Percentiles rank a stretch among this genome's conserved stretches.
phyloP scores from a whole-genome alignment of 2,888 invertebrate genomes.

The Apodemia zela region DNA sequence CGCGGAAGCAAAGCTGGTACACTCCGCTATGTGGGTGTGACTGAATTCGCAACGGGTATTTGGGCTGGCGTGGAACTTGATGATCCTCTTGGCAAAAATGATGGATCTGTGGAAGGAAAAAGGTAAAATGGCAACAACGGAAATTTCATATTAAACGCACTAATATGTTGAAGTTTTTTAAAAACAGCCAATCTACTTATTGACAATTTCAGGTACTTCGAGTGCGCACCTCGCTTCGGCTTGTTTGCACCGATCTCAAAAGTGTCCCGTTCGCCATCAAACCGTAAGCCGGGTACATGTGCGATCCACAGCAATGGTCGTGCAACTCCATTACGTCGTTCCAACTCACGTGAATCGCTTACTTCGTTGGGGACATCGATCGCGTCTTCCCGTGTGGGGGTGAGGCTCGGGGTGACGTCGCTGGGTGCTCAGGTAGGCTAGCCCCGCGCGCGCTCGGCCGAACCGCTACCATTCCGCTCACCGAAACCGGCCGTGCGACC shows the following conservation, averaged over 20 bases:
- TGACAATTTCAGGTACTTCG: conserved; percentile 89
- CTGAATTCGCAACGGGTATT: conserved; percentile 94
- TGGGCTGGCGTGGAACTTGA: conserved; percentile 98
- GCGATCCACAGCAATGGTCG: conserved; percentile 83
- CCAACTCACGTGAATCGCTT: conserved; percentile 93
- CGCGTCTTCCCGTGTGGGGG: conserved; percentile 82
- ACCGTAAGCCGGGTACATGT: conserved; percentile 82
- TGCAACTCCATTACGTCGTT: conserved; percentile 81
- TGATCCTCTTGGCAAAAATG: conserved; percentile 96
- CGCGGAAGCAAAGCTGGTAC: conserved; percentile 94
- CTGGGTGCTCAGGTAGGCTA: conserved; percentile 84
- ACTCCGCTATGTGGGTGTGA: conserved; percentile 90
- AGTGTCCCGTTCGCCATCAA: conserved; percentile 91
- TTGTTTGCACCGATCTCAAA: conserved; percentile 96
- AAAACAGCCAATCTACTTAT: background rate
- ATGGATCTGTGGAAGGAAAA: conserved; percentile 95
- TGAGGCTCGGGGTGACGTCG: conserved; percentile 88
- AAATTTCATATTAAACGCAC: no score
- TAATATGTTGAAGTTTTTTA: background rate
- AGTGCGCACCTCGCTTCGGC: conserved; percentile 93
- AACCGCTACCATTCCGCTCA: conserved; percentile 51
- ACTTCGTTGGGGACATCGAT: conserved; percentile 82
- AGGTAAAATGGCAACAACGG: conserved; percentile 81
- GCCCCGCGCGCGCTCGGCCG: conserved; percentile 77
- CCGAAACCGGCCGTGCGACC: conserved; percentile 49